A percentile compares a stretch with the other conserved stretches of the same genome.
Conservation (phyloP, 2,888 invertebrate species). For the Tineola bisselliella region DNA sequence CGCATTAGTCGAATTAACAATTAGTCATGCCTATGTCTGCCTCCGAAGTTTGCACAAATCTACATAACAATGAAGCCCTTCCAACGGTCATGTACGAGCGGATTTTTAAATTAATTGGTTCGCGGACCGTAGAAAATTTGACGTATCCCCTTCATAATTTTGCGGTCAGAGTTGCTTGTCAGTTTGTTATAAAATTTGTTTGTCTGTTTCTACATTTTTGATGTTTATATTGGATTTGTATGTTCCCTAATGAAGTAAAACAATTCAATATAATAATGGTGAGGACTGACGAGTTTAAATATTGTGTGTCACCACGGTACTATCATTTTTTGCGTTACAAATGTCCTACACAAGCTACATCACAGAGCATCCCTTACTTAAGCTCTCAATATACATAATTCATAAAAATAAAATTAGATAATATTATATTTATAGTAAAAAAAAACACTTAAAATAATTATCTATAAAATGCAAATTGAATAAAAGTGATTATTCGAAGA, state of each 20-base stretch:
- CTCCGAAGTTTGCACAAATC: constrained; percentile 62
- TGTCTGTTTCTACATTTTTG: not conserved
- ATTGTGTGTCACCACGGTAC: too few species aligned
- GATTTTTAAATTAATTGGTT: constrained; percentile 66
- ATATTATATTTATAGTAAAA: too few species aligned
- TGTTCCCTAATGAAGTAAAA: too few species aligned
- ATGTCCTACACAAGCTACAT: too few species aligned
- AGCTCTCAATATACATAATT: too few species aligned
- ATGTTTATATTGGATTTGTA: not conserved
- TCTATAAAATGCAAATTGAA: not conserved
- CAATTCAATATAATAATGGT: too few species aligned
- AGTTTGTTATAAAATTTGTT: not conserved
- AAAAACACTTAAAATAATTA: too few species aligned
- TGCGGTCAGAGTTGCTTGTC: constrained; percentile 34
- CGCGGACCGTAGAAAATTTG: constrained; percentile 55
- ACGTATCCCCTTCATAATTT: constrained; percentile 28
- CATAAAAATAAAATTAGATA: too few species aligned
- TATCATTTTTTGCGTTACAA: too few species aligned
- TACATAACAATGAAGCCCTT: constrained; percentile 65
- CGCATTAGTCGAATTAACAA: constrained; percentile 66
- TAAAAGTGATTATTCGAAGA: not conserved
- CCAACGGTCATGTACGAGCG: constrained; percentile 37
- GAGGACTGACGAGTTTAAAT: too few species aligned
- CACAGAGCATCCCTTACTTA: too few species aligned
- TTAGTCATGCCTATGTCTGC: constrained; percentile 64